phyloP scores from a whole-genome alignment of 2,797 vertebrate species.

The Protonibea diacanthus region DNA sequence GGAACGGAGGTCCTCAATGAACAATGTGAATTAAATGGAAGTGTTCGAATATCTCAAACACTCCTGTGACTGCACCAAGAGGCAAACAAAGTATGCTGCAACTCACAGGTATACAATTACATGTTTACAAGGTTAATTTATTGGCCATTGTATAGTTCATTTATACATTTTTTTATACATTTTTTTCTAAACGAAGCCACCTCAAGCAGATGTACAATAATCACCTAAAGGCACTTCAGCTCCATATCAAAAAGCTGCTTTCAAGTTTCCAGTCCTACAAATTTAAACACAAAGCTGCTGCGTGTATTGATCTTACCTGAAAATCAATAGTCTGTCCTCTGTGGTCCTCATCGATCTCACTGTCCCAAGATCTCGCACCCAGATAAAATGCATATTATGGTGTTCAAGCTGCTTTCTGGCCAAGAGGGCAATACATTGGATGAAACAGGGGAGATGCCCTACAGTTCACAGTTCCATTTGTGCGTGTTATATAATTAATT shows the following conservation, averaged over 20 bases:
- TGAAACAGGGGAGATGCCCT: background rate
- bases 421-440: background rate
- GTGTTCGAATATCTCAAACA: too few species aligned
- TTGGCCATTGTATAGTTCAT: too few species aligned
- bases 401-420: conserved; percentile 33
- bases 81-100: too few species aligned
- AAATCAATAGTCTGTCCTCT: conserved; percentile 61
- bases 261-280: conserved; percentile 24
- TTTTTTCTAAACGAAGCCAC: background rate
- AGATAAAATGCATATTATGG: conserved; percentile 32
- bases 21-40: too few species aligned
- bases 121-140: too few species aligned
- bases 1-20: too few species aligned
- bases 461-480: background rate
- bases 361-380: conserved; percentile 21
- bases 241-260: conserved; percentile 13
- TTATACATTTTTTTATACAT: too few species aligned
- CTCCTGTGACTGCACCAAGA: too few species aligned
- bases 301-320: conserved; percentile 54
- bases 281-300: conserved; percentile 24
- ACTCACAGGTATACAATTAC: too few species aligned
- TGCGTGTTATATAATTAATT: background rate
- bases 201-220: background rate
- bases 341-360: conserved; percentile 39
- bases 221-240: conserved; percentile 3